phyloP scores from a whole-genome alignment of 2,888 invertebrate species.

The Gnatocerus cornutus region DNA sequence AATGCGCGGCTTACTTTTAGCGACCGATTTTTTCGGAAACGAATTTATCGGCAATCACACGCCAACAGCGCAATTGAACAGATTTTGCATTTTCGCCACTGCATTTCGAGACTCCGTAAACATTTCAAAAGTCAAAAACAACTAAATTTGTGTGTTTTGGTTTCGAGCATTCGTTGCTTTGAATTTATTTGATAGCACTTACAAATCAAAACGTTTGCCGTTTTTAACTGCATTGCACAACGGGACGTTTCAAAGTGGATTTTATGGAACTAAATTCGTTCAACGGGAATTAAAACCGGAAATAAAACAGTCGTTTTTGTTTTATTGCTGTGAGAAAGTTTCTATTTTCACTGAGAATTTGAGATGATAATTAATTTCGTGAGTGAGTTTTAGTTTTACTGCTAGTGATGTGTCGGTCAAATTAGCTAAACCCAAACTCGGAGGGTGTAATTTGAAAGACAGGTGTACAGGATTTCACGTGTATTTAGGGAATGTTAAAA shows the following conservation, averaged over 20 bases:
- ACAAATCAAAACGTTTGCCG: constrained; percentile 6
- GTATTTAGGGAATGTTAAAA: constrained; percentile 4
- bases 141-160: constrained; percentile 12
- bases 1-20: not conserved
- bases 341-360: not conserved
- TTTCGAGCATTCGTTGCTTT: not conserved
- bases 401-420: not conserved
- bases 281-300: not conserved
- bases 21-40: not conserved
- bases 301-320: not conserved
- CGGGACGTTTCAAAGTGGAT: not conserved
- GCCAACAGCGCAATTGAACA: not conserved
- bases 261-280: not conserved
- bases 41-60: not conserved
- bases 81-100: constrained; percentile 2
- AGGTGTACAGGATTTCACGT: constrained; percentile 4
- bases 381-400: not conserved
- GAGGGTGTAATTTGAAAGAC: not conserved
- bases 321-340: not conserved
- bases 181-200: constrained; percentile 5
- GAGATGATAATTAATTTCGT: not conserved
- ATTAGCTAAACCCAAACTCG: not conserved
- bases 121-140: constrained; percentile 1
- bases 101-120: constrained; percentile 11
- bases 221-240: constrained; percentile 2